phyloP scores from a whole-genome alignment of 2,888 invertebrate species.

The Galeopsomyia nigrocyanea region DNA sequence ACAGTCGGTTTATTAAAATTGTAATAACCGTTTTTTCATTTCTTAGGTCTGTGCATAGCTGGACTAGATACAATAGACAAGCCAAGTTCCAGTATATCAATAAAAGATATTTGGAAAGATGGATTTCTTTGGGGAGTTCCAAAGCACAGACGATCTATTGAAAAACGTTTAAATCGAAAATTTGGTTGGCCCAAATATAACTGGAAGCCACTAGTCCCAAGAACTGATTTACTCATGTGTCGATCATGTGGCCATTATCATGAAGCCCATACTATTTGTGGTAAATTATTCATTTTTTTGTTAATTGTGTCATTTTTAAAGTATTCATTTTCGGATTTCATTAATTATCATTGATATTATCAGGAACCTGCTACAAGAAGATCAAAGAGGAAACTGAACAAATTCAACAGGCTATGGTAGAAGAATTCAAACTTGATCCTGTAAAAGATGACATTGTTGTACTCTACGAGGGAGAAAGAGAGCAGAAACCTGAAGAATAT shows the following conservation, averaged over 20 bases:
- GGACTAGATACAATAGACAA: conserved; percentile 4
- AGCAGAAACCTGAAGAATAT: conserved; percentile 69
- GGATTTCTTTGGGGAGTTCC: conserved; percentile 88
- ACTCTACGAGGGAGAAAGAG: conserved; percentile 85
- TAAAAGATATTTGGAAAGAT: conserved; percentile 79
- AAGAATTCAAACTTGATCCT: conserved; percentile 78
- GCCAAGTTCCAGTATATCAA: conserved; percentile 63
- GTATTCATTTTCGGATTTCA: not conserved
- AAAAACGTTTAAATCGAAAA: conserved; percentile 80
- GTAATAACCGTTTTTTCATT: conserved; percentile 5
- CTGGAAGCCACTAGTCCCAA: conserved; percentile 80
- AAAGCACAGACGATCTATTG: conserved; percentile 81
- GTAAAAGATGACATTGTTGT: conserved; percentile 89
- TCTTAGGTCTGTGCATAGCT: conserved; percentile 26
- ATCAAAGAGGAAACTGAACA: conserved; percentile 85
- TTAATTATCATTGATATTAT: conserved; percentile 53
- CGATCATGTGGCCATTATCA: conserved; percentile 87
- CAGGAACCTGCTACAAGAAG: conserved; percentile 88
- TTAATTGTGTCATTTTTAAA: too few species aligned
- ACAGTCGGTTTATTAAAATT: conserved; percentile 28
- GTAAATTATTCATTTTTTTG: conserved; percentile 71
- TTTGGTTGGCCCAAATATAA: conserved; percentile 78
- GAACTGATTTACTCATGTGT: conserved; percentile 82
- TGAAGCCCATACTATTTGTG: conserved; percentile 84
- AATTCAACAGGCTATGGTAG: conserved; percentile 83